Conservation (phyloP, 2,797 vertebrate genomes). For the Chaenodraco wilsoni region DNA sequence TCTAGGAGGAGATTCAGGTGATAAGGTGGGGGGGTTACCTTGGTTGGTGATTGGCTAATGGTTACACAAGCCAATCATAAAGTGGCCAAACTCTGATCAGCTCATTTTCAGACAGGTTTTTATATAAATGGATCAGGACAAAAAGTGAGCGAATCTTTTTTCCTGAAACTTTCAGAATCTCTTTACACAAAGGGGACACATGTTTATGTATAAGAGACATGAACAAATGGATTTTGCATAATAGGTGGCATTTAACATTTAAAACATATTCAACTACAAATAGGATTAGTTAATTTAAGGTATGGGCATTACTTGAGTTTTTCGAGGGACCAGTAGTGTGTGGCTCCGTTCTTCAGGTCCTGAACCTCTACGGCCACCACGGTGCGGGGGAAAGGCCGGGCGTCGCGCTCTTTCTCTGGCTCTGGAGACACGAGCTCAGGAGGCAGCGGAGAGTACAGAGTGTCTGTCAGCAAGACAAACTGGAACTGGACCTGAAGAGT, state of each 20-base stretch:
- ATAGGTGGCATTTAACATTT: neutral
- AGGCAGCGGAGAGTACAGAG: constrained; percentile 93
- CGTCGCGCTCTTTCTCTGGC: constrained; percentile 82
- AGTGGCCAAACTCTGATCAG: too few species aligned
- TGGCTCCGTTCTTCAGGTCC: constrained; percentile 97
- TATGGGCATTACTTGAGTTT: constrained; percentile 91
- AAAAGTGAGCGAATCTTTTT: too few species aligned
- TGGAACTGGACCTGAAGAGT: constrained; percentile 94
- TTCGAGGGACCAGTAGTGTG: constrained; percentile 97
- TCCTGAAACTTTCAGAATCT: too few species aligned
- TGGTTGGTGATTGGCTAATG: too few species aligned
- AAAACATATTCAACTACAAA: neutral
- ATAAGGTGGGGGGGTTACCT: too few species aligned
- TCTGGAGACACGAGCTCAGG: constrained; percentile 91
- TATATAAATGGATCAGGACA: too few species aligned
- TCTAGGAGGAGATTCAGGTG: too few species aligned
- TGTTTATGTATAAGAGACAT: too few species aligned
- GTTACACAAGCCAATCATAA: too few species aligned
- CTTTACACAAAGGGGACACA: too few species aligned
- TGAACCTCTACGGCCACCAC: constrained; percentile 97
- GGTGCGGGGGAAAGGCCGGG: constrained; percentile 91
- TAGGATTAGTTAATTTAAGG: neutral
- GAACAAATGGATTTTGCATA: too few species aligned
- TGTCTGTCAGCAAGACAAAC: constrained; percentile 96
- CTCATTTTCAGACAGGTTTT: too few species aligned